These are phyloP conservation scores for Hippocampus zosterae DNA, from an alignment of 2,113 vertebrate species.

Conservation along the genomic window DNA sequence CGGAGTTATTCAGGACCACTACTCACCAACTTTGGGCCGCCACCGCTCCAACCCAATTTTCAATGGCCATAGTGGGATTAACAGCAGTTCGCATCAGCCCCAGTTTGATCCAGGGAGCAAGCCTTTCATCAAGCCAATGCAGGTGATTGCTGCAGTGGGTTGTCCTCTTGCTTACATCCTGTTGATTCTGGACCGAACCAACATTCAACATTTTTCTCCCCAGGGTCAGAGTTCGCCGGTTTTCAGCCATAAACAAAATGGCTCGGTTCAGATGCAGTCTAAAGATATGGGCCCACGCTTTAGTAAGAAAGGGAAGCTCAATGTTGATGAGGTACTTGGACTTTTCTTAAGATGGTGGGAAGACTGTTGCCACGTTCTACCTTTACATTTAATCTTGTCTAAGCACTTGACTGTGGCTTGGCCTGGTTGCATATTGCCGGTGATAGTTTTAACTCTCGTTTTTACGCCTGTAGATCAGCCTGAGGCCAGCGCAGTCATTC, in stretches of 20 bases:
- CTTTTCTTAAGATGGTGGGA: background rate
- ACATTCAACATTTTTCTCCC: constrained; percentile 7
- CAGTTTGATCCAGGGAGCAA: constrained; percentile 89
- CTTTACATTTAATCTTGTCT: background rate
- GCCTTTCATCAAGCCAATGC: constrained; percentile 87
- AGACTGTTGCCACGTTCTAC: background rate
- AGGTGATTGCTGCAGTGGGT: constrained; percentile 66
- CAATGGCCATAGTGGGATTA: constrained; percentile 89
- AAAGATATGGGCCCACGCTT: constrained; percentile 96
- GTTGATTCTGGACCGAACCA: background rate
- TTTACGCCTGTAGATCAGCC: constrained; percentile 80
- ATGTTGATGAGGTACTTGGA: constrained; percentile 86
- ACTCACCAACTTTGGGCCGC: constrained; percentile 95
- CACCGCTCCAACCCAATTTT: constrained; percentile 93
- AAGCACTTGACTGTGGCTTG: background rate
- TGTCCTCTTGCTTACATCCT: background rate
- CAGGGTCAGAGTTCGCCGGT: constrained; percentile 93
- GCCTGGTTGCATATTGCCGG: background rate
- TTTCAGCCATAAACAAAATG: constrained; percentile 94
- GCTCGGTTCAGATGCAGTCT: constrained; percentile 88
- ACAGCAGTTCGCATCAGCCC: constrained; percentile 82
- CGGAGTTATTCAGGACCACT: constrained; percentile 98
- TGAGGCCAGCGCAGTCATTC: constrained; percentile 97
- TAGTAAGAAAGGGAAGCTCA: constrained; percentile 97
- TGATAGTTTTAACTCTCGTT: background rate